These are phyloP conservation scores for Thera obeliscata DNA, from an alignment of 2,888 invertebrate species.

Conservation along the genomic window DNA sequence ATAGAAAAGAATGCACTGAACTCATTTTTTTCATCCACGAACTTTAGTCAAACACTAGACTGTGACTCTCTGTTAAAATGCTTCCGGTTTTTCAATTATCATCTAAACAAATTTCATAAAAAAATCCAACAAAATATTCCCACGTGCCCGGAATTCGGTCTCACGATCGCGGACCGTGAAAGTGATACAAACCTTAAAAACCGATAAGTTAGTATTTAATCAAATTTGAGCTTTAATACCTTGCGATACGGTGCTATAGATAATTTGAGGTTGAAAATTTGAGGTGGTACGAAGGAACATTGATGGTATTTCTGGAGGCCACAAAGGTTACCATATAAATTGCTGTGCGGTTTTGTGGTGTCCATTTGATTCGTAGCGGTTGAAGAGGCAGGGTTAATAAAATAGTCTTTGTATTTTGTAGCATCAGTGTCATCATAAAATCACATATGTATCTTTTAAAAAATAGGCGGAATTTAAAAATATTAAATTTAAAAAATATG, in stretches of 20 bases:
- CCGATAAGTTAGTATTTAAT: neutral
- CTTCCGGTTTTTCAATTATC: slow-evolving; percentile 19
- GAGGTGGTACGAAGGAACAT: slow-evolving; percentile 42
- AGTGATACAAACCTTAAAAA: slow-evolving; percentile 36
- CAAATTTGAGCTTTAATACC: slow-evolving; percentile 13
- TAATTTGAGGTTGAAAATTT: neutral
- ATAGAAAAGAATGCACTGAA: no score
- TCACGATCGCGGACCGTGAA: slow-evolving; percentile 50
- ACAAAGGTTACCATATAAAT: slow-evolving; percentile 27
- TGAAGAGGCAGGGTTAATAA: no score
- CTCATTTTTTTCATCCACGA: no score
- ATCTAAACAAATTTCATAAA: slow-evolving; percentile 37
- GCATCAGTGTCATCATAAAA: no score
- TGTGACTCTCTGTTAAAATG: neutral
- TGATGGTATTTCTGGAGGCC: slow-evolving; percentile 47
- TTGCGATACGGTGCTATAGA: slow-evolving; percentile 7
- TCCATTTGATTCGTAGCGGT: no score
- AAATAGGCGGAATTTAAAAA: no score
- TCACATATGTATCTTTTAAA: no score
- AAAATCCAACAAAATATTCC: slow-evolving; percentile 43
- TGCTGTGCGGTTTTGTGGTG: slow-evolving; percentile 32
- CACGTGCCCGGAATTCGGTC: slow-evolving; percentile 45
- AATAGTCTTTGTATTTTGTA: no score
- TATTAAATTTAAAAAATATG: no score
- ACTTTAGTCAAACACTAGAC: neutral